A percentile compares a stretch with the other conserved stretches of the same genome.
These are phyloP conservation scores for Leptopilina drosophilae DNA, from an alignment of 2,888 invertebrate species.

Conservation along the genomic window DNA sequence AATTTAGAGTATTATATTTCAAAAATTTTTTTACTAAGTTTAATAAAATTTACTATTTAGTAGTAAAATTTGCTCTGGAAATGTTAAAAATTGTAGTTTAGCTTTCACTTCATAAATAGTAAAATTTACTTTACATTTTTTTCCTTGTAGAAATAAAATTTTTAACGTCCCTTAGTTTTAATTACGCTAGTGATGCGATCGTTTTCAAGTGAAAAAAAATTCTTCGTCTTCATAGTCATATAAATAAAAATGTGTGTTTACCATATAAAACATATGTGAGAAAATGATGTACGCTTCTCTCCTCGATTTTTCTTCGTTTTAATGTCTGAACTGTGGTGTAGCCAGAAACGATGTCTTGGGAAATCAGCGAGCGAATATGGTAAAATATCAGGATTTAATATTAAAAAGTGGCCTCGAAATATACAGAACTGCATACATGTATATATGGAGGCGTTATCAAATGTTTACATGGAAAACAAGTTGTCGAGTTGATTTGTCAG, in stretches of 20 bases:
- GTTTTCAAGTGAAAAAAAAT: too few relatives aligned
- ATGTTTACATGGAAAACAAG: constrained; percentile 8
- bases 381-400: constrained; percentile 42
- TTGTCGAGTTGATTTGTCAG: constrained; percentile 8
- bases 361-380: constrained; percentile 40
- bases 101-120: too few relatives aligned
- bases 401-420: constrained; percentile 25
- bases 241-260: too few relatives aligned
- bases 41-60: too few relatives aligned
- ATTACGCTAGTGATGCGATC: background rate
- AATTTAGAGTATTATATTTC: too few relatives aligned
- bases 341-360: constrained; percentile 37
- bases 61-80: too few relatives aligned
- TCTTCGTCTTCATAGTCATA: background rate
- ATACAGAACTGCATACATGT: background rate
- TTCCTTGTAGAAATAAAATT: too few relatives aligned
- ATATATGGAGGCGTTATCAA: background rate
- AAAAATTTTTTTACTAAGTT: too few relatives aligned
- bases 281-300: constrained; percentile 13
- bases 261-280: background rate
- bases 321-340: constrained; percentile 15
- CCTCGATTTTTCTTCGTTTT: constrained; percentile 27
- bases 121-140: too few relatives aligned
- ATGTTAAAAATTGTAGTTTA: too few relatives aligned
- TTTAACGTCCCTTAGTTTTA: background rate